Evolutionary conservation across 2,888 invertebrate species (phyloP).

Genomic region (Zonitis immaculata): DNA sequence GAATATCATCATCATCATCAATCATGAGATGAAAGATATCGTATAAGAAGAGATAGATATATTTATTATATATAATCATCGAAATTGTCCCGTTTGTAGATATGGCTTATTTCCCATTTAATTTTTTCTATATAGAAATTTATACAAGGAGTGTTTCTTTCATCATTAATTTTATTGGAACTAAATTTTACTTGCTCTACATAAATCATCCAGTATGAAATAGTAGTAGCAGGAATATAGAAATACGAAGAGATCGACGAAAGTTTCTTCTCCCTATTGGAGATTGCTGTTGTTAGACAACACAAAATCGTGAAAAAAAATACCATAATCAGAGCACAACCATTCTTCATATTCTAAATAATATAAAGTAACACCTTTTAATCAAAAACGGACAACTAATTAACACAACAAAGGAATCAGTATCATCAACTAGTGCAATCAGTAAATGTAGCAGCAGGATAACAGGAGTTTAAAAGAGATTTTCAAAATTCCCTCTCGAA

Average conservation of each 20-base stretch:
- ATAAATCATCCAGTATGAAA: constrained; percentile 45
- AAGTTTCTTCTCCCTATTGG: background rate
- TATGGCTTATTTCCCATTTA: constrained; percentile 8
- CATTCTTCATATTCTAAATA: too few relatives aligned
- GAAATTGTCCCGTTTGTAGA: constrained; percentile 18
- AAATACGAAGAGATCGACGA: constrained; percentile 11
- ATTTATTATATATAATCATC: background rate
- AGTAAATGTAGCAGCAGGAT: constrained; percentile 34
- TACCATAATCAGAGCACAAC: too few relatives aligned
- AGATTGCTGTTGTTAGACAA: too few relatives aligned
- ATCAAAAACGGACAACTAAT: constrained; percentile 19
- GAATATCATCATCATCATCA: background rate
- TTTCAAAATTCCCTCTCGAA: background rate
- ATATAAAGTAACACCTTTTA: constrained; percentile 10
- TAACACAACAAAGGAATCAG: constrained; percentile 32
- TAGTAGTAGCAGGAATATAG: constrained; percentile 33
- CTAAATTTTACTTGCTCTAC: constrained; percentile 37
- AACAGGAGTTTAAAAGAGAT: constrained; percentile 25
- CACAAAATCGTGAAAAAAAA: too few relatives aligned
- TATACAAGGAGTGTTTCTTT: constrained; percentile 3
- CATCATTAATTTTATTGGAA: constrained; percentile 14
- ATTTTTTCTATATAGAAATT: constrained; percentile 3
- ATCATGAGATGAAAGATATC: too few relatives aligned
- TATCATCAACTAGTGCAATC: constrained; percentile 46
- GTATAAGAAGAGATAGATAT: background rate